Evolutionary conservation across 2,888 invertebrate genomes (phyloP).

Genomic region (Gymnoscelis rufifasciata): DNA sequence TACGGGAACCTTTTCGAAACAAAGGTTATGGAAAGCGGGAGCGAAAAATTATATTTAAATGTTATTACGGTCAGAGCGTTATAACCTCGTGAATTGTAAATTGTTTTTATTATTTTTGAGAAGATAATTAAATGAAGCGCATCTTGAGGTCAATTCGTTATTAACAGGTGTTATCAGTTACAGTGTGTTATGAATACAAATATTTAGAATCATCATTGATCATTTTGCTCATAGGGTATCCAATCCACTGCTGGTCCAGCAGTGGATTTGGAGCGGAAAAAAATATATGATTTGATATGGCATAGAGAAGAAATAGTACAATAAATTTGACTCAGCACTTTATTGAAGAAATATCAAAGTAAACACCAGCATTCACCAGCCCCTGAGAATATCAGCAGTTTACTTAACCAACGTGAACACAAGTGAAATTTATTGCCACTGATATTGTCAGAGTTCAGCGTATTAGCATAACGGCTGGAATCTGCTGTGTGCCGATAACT

Average conservation of each 20-base stretch:
- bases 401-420: slow-evolving; percentile 54
- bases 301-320: too few species aligned
- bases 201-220: too few species aligned
- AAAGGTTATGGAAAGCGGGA: background rate
- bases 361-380: slow-evolving; percentile 8
- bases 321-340: too few species aligned
- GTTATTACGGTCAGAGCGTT: background rate
- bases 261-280: too few species aligned
- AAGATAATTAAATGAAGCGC: background rate
- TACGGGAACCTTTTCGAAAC: slow-evolving; percentile 1
- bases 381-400: slow-evolving; percentile 30
- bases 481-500: slow-evolving; percentile 47
- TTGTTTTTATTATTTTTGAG: background rate
- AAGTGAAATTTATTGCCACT: slow-evolving; percentile 52
- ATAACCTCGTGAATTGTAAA: too few species aligned
- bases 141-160: too few species aligned
- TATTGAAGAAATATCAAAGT: too few species aligned
- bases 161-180: too few species aligned
- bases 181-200: too few species aligned
- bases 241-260: too few species aligned
- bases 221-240: too few species aligned
- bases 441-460: slow-evolving; percentile 57
- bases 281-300: too few species aligned
- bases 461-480: slow-evolving; percentile 56
- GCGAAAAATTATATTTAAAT: background rate